Evolutionary conservation across 2,113 vertebrate genomes (phyloP).

Genomic region (Equus quagga): DNA sequence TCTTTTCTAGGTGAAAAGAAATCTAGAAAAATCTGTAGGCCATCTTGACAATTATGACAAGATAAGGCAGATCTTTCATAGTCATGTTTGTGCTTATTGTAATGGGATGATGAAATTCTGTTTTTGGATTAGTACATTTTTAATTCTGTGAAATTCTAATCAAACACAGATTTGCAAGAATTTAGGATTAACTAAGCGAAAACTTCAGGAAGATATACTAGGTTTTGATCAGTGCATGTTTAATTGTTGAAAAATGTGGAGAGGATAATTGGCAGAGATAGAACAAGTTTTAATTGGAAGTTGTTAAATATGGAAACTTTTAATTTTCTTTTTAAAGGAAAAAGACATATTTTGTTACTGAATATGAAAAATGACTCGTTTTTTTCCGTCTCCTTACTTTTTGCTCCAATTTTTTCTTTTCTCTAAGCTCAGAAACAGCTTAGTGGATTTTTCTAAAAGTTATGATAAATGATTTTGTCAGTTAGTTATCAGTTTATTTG

Average conservation of each 20-base stretch:
- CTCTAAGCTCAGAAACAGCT: not conserved
- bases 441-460: not conserved
- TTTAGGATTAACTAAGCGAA: not conserved
- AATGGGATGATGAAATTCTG: not conserved
- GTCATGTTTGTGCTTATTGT: not conserved
- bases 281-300: conserved; percentile 1
- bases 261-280: not conserved
- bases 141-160: conserved; percentile 43
- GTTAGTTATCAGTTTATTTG: not conserved
- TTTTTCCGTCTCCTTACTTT: not conserved
- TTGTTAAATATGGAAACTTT: not conserved
- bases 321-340: not conserved
- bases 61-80: not conserved
- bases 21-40: not conserved
- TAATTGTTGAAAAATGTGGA: not conserved
- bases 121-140: not conserved
- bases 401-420: not conserved
- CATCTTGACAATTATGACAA: not conserved
- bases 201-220: not conserved
- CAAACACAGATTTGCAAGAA: not conserved
- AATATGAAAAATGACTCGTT: not conserved
- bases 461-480: not conserved
- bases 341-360: not conserved
- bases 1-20: conserved; percentile 13
- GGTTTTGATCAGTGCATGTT: not conserved